Percentiles rank a stretch among this genome's conserved stretches.
These are phyloP conservation scores for Nectonema munidae DNA, from an alignment of 2,888 invertebrate genomes.

Conservation along the genomic window DNA sequence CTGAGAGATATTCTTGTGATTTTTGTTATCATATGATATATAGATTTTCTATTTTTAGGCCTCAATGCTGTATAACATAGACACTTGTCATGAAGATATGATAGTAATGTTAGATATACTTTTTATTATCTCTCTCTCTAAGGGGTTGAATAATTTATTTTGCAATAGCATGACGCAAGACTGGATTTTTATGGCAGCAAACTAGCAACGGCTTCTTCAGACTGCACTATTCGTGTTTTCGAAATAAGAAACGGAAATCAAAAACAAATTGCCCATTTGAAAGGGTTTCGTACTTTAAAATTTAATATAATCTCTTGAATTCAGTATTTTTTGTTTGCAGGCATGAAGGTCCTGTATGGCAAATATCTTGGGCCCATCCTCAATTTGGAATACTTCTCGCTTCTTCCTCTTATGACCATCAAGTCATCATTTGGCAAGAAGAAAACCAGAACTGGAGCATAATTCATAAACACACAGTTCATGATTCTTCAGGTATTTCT, in stretches of 20 bases:
- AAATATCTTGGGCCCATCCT: slow-evolving; percentile 92
- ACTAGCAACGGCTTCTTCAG: slow-evolving; percentile 88
- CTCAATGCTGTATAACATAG: slow-evolving; percentile 58
- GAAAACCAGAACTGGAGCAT: slow-evolving; percentile 53
- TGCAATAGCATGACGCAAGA: slow-evolving; percentile 74
- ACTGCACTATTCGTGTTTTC: slow-evolving; percentile 76
- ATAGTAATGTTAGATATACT: slow-evolving; percentile 30
- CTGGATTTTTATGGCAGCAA: slow-evolving; percentile 81
- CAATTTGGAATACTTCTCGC: slow-evolving; percentile 73
- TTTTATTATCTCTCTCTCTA: slow-evolving; percentile 7
- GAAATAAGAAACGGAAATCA: slow-evolving; percentile 72
- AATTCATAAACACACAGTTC: slow-evolving; percentile 60
- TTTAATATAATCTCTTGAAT: slow-evolving; percentile 12
- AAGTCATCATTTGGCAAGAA: slow-evolving; percentile 98
- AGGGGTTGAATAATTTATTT: too few species aligned
- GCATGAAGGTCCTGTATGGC: slow-evolving; percentile 44
- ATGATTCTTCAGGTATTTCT: slow-evolving; percentile 45
- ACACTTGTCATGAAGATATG: slow-evolving; percentile 94
- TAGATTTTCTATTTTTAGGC: too few species aligned
- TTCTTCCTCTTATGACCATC: slow-evolving; percentile 85
- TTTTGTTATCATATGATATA: too few species aligned
- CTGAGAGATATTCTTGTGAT: too few species aligned
- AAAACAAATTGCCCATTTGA: slow-evolving; percentile 57
- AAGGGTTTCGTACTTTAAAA: slow-evolving; percentile 34
- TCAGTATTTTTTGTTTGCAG: slow-evolving; percentile 19